Conservation (phyloP, 2,797 vertebrate genomes). For the Phataginus tetradactyla region DNA sequence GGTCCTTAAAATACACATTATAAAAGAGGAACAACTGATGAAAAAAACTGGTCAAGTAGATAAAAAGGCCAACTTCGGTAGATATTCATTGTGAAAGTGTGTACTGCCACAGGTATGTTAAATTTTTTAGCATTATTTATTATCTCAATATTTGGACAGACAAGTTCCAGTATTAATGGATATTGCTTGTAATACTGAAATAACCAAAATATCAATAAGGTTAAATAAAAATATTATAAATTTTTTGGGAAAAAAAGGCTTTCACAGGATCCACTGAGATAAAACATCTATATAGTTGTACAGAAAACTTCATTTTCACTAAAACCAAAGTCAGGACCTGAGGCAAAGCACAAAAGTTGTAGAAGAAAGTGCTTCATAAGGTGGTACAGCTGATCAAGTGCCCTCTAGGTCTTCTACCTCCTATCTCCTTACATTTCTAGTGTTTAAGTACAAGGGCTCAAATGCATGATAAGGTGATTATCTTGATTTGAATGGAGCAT, state of each 20-base stretch:
- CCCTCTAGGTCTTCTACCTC: not conserved
- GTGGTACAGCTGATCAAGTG: not conserved
- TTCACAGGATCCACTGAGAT: not conserved
- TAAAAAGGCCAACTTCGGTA: no score
- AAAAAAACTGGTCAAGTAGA: no score
- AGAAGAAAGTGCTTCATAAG: not conserved
- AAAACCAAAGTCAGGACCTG: slow-evolving; percentile 2
- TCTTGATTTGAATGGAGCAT: not conserved
- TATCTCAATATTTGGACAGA: no score
- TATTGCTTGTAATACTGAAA: no score
- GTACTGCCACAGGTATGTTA: no score
- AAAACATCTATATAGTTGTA: not conserved
- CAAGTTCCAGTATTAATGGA: no score
- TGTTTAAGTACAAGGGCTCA: not conserved
- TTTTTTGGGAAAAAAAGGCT: not conserved
- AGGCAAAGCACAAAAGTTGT: not conserved
- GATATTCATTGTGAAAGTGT: no score
- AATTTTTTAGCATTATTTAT: no score
- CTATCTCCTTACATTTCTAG: not conserved
- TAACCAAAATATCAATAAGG: no score
- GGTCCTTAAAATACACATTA: no score
- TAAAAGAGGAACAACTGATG: no score
- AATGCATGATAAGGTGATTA: not conserved
- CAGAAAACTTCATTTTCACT: slow-evolving; percentile 27
- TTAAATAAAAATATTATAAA: no score